Evolutionary conservation across 1,140 invertebrate genomes (phyloP).

Genomic region (Calliphora vicina): DNA sequence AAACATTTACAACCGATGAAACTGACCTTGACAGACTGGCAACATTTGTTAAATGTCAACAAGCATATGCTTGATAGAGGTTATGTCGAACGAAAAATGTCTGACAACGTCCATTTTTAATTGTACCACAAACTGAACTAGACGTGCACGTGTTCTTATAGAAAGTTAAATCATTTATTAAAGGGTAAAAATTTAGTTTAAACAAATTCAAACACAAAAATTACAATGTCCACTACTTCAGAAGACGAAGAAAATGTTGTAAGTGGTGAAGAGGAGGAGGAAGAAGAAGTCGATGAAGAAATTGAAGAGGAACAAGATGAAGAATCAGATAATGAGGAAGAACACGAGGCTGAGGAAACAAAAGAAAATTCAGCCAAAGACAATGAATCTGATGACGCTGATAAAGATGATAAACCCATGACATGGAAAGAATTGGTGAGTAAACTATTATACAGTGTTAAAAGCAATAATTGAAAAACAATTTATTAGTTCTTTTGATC

Average conservation of each 20-base stretch:
- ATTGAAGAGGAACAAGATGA: constrained; percentile 29
- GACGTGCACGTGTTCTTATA: constrained; percentile 15
- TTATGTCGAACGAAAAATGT: not conserved
- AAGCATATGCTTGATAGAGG: not conserved
- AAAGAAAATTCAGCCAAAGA: constrained; percentile 34
- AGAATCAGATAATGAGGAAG: constrained; percentile 15
- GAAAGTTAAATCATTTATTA: not conserved
- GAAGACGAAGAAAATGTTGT: constrained; percentile 51
- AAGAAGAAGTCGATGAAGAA: not conserved
- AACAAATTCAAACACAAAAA: not conserved
- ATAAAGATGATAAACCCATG: constrained; percentile 38
- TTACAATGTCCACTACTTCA: constrained; percentile 21
- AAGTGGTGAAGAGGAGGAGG: constrained; percentile 50
- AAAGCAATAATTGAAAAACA: not conserved
- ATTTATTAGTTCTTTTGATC: not conserved
- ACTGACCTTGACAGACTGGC: not conserved
- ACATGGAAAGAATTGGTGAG: constrained; percentile 59
- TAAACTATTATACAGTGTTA: not conserved
- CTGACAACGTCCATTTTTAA: not conserved
- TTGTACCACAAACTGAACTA: not conserved
- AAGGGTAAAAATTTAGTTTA: not conserved
- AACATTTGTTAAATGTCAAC: not conserved
- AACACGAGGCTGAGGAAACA: constrained; percentile 28
- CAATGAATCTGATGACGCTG: constrained; percentile 26
- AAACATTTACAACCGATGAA: too few species aligned